Evolutionary conservation across 2,797 vertebrate species (phyloP), one percentile per base, ranked within the genome.

Genomic region (Pipistrellus pipistrellus): DNA sequence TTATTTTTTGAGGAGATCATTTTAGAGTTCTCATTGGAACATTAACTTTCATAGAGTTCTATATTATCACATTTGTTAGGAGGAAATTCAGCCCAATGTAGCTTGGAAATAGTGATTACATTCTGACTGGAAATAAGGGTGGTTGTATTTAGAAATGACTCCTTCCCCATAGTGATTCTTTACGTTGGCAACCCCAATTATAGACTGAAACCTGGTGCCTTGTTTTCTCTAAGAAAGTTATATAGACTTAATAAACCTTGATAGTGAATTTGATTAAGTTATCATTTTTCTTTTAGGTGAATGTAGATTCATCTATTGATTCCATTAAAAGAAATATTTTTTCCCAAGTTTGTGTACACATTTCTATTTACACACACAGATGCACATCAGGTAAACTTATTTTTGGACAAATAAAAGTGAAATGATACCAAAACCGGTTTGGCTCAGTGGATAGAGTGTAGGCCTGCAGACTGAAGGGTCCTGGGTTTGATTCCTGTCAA

Each of bases 41-140:
- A 97, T 91, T 97, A 96, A 92, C 93, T 97, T 96, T 95, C 94
- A 94, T 85, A 87, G 85, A 93, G 35, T 73, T 86, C 91, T 82
- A 55, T 89, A 87, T 95, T 83, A 93, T 44, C 48, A 84, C 80
- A 96, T 93, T 96, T 87, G 30, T 94, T 96, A 89, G 72, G 44
- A 95, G 76, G 38, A 93, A 96, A 95, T 94, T 91, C 78, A 89
- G 27, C 75, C 55, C 88, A 91, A 44, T 87, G 91, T 89, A 84
- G 85, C 86, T 95, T 97, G 44, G 84, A 96, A 93, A 87, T 69
- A 83, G 46, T 77, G 73, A 93, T 91, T 93, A n/a, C 32, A 68
- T 92, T 87, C 66, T 93, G 75, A 87, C 55, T 80, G 55, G 77
- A 95, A 93, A 92, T 87, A 86, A 93, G 44, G n/a, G 7, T 80